Evolutionary conservation across 2,888 invertebrate genomes (phyloP), one percentile per base, ranked within the genome.

Genomic region (Ormyrus pomaceus): DNA sequence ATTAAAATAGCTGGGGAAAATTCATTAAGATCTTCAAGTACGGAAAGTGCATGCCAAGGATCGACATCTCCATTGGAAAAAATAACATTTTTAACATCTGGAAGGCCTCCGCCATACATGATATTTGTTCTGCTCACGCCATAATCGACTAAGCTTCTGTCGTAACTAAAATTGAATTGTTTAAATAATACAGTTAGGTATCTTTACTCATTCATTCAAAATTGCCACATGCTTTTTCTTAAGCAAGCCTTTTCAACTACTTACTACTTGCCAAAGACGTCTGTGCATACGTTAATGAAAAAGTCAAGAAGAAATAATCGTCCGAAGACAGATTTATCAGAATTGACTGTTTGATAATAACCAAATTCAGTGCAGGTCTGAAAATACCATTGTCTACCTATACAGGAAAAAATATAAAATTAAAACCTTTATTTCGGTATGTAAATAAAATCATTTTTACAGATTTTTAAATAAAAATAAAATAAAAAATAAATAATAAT

Each of bases 321-420:
- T 11, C 93, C 93, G 91, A 95, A 95, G 0, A 95, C 94, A 81
- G 94, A 94, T 0, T 91, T 87, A 0, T 85, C 69, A 10, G 94
- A 93, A 81, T 91, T 93, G 0, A 96, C 94, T 3, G 95, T 94
- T 91, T 96, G 96, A 91, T 93, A 96, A 92, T 94, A 97, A 74
- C 96, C 97, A 89, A 94, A 97, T 91, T 97, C 96, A 71, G 94
- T 95, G 89, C 97, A 97, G 0, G 96, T 96, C 91, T 97, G 97
- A 89, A 95, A 96, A 2, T 92, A 93, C 96, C 97, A 97, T 65
- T 94, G 93, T 0, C 96, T 93, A 89, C 92, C 95, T 95, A 90
- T 50, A 90, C 87, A 68, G 79, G 72, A 64, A 50, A 34, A 48
- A 55, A 34, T 46, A 13, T 34, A 2, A 51, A 51, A 51, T 45